Base-by-base conservation (phyloP, 92 coral and sea anemone species). In the Bergia sp. region DNA sequence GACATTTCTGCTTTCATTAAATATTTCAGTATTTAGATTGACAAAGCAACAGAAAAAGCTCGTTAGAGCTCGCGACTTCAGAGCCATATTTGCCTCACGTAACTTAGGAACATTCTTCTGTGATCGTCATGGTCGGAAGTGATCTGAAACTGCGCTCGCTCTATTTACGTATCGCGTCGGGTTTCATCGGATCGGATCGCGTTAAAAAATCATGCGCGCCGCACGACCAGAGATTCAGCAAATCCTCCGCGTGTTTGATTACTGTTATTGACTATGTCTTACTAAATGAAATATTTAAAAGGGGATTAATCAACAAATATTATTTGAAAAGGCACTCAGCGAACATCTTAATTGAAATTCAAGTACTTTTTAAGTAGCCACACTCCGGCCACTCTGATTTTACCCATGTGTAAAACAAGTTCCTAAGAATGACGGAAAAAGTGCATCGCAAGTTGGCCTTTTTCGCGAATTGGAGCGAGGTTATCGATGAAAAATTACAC, bases 1-100 rank as follows among this genome's bases (percentile, higher is more conserved):
- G 98, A 95, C 99, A 97, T 97, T 44, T 39, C 76, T 72, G 40
- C 61, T 65, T 85, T 76, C 45, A 38, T 49, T 53, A 1, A 10
- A 53, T 10, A 53, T 75, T 76, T 85, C 64, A 89, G 84, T 84
- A 90, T 81, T 90, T 82, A 61, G 57, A 40, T 13, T 55, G 21
- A 21, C 3, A 38, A 0, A 71, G 53, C n/a, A 37, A 45, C 12
- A 39, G 81, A 64, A 89, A 84, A 44, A 2, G 61, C 11, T 42
- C 2, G 5, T 15, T 71, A 71, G 15, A 38, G 87, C 87, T 84
- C 87, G 87, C 78, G 87, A 71, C 55, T 16, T 44, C 67, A 29
- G 15, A 37, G 66, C 87, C 87, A 84, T 53, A 53, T 53, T 84
- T 44, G 45, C 87, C 42, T 37, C 42, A 18, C 87, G 87, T 84